These are phyloP conservation scores for Drosophila villosipedis DNA, from an alignment of 2,888 invertebrate species.

Conservation along the genomic window DNA sequence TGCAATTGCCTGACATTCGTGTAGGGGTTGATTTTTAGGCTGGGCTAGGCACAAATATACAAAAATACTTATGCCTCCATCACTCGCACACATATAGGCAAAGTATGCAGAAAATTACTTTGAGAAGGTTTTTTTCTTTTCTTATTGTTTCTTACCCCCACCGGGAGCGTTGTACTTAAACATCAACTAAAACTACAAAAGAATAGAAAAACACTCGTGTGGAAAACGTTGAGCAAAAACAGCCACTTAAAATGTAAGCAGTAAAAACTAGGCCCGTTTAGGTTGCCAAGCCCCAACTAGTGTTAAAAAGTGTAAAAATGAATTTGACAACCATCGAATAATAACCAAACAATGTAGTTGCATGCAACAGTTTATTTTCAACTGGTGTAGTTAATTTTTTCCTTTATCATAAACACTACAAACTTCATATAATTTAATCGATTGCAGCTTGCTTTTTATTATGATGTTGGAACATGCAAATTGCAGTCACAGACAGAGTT, in stretches of 20 bases:
- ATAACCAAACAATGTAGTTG: background rate
- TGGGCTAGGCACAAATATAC: constrained; percentile 26
- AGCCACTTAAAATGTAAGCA: background rate
- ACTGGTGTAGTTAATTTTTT: background rate
- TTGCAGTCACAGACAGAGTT: constrained; percentile 40
- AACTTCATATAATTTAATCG: background rate
- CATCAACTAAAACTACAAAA: constrained; percentile 1
- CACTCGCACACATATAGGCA: constrained; percentile 8
- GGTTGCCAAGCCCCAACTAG: background rate
- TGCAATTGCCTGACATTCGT: constrained; percentile 36
- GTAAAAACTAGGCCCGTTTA: background rate
- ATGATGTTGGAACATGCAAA: background rate
- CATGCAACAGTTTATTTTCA: background rate
- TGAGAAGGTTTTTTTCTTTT: constrained; percentile 1
- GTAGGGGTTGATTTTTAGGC: constrained; percentile 65
- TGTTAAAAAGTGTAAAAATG: background rate
- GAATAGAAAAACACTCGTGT: background rate
- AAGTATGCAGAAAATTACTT: constrained; percentile 12
- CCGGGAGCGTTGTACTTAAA: constrained; percentile 34
- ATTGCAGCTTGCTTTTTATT: background rate
- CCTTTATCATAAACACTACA: background rate
- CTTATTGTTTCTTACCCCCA: background rate
- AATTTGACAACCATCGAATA: no score
- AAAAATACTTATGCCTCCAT: background rate
- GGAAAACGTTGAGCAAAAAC: background rate